Conservation (phyloP, 2,888 invertebrate species). For the Cenopis cana region DNA sequence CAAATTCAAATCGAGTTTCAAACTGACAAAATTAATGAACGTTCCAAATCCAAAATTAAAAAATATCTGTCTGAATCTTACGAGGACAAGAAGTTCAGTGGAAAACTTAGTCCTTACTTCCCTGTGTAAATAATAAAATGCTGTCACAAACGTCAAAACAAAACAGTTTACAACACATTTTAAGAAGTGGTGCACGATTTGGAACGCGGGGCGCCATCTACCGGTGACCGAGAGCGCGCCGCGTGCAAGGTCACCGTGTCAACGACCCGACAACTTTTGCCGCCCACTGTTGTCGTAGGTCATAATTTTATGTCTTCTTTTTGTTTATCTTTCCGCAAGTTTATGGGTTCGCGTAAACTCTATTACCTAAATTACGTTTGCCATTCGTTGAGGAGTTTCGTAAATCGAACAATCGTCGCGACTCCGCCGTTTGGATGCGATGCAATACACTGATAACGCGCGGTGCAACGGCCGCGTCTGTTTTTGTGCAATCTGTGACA, state of each 20-base stretch:
- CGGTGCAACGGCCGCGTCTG: conserved; percentile 47
- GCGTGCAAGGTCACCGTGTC: conserved; percentile 81
- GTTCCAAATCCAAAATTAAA: no score
- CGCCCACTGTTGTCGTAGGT: conserved; percentile 85
- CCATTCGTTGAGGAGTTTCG: conserved; percentile 34
- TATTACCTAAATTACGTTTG: conserved; percentile 58
- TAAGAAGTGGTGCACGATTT: conserved; percentile 24
- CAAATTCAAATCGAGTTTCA: no score
- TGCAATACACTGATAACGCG: conserved; percentile 41
- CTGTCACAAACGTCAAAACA: conserved; percentile 37
- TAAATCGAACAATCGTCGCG: conserved; percentile 24
- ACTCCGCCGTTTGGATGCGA: conserved; percentile 22
- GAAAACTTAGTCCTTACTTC: no score
- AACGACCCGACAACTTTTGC: conserved; percentile 84
- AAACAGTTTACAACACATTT: conserved; percentile 30
- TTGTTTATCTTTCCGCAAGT: conserved; percentile 85
- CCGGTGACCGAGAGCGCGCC: conserved; percentile 60
- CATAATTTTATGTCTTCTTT: conserved; percentile 85
- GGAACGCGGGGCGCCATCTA: conserved; percentile 70
- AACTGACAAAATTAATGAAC: no score
- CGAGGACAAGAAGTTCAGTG: no score
- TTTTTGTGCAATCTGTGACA: conserved; percentile 47
- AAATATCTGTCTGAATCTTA: no score
- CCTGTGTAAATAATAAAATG: conserved; percentile 33
- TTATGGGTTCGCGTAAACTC: conserved; percentile 78